phyloP scores from a whole-genome alignment of 2,113 vertebrate species.

The Oreochromis niloticus region DNA sequence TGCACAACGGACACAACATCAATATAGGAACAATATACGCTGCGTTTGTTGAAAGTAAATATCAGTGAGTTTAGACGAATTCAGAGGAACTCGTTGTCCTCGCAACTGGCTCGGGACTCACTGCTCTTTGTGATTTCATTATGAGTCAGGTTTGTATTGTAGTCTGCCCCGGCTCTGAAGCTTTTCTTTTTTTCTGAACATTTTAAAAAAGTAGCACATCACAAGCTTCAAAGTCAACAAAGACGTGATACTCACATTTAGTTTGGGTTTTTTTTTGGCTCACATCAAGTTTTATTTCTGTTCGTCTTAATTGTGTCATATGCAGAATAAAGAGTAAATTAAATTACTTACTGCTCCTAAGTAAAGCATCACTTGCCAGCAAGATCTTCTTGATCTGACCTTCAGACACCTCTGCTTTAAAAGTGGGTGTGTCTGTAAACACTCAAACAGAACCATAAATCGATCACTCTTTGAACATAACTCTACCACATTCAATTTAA shows the following conservation, averaged over 20 bases:
- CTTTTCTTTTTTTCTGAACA: not conserved
- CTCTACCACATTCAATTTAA: not conserved
- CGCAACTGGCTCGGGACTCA: not conserved
- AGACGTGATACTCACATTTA: not conserved
- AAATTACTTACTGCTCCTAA: not conserved
- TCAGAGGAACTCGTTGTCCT: not conserved
- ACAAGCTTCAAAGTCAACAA: not conserved
- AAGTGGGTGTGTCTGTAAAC: not conserved
- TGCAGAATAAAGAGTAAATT: not conserved
- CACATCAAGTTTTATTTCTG: not conserved
- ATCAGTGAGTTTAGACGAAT: not conserved
- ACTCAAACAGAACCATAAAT: not conserved
- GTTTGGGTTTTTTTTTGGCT: not conserved
- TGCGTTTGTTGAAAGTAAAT: not conserved
- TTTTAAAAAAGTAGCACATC: not conserved
- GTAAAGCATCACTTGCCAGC: not conserved
- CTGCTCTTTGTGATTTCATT: not conserved
- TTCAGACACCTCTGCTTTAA: not conserved
- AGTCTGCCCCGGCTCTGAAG: not conserved
- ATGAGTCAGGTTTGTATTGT: not conserved
- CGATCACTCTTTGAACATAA: not conserved
- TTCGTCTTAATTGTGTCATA: not conserved
- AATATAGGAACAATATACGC: fast-evolving
- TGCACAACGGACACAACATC: not conserved
- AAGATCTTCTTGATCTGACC: not conserved